Conservation (phyloP, 2,797 vertebrate genomes). For the Spondyliosoma cantharus region DNA sequence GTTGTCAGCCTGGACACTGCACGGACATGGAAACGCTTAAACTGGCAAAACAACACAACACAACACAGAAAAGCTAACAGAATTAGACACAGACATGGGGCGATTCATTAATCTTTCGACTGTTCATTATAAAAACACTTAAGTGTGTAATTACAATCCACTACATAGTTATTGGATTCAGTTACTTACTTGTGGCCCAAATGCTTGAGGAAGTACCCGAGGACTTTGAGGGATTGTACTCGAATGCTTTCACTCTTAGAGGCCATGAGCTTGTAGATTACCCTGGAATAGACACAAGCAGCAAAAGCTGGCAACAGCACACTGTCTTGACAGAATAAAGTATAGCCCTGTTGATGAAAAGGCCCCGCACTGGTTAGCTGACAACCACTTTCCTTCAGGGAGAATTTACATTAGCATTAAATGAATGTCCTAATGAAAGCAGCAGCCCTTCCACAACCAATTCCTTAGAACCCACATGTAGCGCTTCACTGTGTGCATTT, state of each 20-base stretch:
- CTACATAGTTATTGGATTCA: conserved; percentile 5
- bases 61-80: neutral
- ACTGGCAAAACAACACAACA: neutral
- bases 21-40: neutral
- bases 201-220: conserved; percentile 98
- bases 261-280: conserved; percentile 96
- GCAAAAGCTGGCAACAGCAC: conserved; percentile 53
- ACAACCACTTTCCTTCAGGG: conserved; percentile 64
- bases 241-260: conserved; percentile 98
- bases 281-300: conserved; percentile 84
- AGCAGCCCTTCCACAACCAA: conserved; percentile 38
- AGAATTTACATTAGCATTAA: conserved; percentile 66
- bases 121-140: conserved; percentile 13
- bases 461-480: conserved; percentile 47
- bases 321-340: conserved; percentile 54
- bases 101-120: conserved; percentile 10
- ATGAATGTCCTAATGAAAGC: conserved; percentile 61
- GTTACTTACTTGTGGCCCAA: conserved; percentile 96
- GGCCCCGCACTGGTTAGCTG: conserved; percentile 55
- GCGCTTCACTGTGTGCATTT: conserved; percentile 50
- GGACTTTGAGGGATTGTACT: conserved; percentile 96
- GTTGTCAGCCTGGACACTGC: neutral
- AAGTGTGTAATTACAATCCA: conserved; percentile 10
- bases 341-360: conserved; percentile 56
- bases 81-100: neutral